A percentile compares a stretch with the other conserved stretches of the same genome.
Conservation (phyloP, 2,888 invertebrate genomes). For the Leptogaster cylindrica region DNA sequence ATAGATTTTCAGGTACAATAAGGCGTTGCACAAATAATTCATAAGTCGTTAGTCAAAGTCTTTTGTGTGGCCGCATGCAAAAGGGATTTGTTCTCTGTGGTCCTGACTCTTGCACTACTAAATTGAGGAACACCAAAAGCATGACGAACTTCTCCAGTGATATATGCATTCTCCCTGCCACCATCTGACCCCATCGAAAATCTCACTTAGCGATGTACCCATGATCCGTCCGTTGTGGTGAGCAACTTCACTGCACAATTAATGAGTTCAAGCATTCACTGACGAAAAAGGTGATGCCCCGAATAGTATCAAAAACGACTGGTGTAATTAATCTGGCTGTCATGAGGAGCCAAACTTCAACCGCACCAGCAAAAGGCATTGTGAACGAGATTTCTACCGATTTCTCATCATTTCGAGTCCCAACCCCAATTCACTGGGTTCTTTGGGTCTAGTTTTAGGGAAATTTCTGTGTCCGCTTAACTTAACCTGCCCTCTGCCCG, state of each 20-base stretch:
- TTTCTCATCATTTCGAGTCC: neutral
- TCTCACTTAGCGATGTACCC: neutral
- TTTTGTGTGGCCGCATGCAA: slow-evolving; percentile 6
- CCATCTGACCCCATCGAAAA: too few relatives aligned
- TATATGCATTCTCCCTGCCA: slow-evolving; percentile 4
- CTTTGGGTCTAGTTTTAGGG: too few relatives aligned
- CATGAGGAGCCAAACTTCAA: slow-evolving; percentile 11
- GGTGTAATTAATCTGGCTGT: slow-evolving; percentile 11
- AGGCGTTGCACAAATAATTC: slow-evolving; percentile 18
- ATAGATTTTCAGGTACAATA: slow-evolving; percentile 9
- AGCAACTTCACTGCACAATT: slow-evolving; percentile 16
- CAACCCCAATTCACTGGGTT: too few relatives aligned
- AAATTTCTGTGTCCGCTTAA: neutral
- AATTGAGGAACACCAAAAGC: neutral
- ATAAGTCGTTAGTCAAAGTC: slow-evolving; percentile 25
- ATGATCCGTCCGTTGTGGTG: slow-evolving; percentile 11
- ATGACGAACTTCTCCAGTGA: slow-evolving; percentile 21
- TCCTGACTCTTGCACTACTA: too few relatives aligned
- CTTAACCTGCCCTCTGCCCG: neutral
- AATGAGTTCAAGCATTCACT: slow-evolving; percentile 6
- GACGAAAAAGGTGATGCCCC: slow-evolving; percentile 18
- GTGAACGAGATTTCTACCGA: neutral
- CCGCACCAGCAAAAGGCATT: neutral
- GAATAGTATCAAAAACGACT: slow-evolving; percentile 11
- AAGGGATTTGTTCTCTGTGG: neutral